Evolutionary conservation across 2,113 vertebrate species (phyloP), one percentile per base, ranked within the genome.

Genomic region (Ceyx cyanopectus): DNA sequence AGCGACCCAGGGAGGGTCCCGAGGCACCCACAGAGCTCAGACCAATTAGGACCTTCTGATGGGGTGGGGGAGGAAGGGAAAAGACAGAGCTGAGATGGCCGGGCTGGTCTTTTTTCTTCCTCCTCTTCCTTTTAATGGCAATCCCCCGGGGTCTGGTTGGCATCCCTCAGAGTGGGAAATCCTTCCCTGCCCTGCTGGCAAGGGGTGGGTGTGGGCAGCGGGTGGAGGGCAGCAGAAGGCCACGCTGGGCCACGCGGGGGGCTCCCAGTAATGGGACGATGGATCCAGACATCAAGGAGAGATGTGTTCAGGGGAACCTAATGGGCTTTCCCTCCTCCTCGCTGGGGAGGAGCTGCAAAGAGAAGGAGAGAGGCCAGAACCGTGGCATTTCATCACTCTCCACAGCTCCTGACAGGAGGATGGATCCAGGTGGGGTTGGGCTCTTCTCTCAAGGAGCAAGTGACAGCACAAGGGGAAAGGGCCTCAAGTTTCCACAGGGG

Each of bases 91-190:
- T 24, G n/a, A 70, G 72, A 17, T 43, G 58, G 34, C 66, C 21
- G 53, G 29, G 57, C 27, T 89, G 0, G 1, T 50, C 72, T 85
- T 85, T 83, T 75, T 82, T 66, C 69, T 41, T 65, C 54, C 78
- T 87, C 22, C 6, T 69, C 89, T 69, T 68, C 76, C 40, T 81
- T 93, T 93, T 92, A 92, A 90, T 76, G 83, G 90, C 69, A 85
- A 70, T 85, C 56, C 94, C 95, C 92, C 0, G 4, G 94, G 78
- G 90, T 40, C 92, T 83, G 27, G 4, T 60, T 5, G 3, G 62
- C 24, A 15, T 79, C 79, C 92, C 85, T 92, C 74, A 61, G 60
- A 94, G 83, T 92, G 94, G 94, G 94, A 95, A 95, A 81, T 37
- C 82, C 85, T 79, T 43, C 92, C 76, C 89, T 95, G 85, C 74